A percentile compares a stretch with the other conserved stretches of the same genome.
These are phyloP conservation scores for Hyperoplus immaculatus DNA, from an alignment of 2,797 vertebrate genomes.

Conservation along the genomic window DNA sequence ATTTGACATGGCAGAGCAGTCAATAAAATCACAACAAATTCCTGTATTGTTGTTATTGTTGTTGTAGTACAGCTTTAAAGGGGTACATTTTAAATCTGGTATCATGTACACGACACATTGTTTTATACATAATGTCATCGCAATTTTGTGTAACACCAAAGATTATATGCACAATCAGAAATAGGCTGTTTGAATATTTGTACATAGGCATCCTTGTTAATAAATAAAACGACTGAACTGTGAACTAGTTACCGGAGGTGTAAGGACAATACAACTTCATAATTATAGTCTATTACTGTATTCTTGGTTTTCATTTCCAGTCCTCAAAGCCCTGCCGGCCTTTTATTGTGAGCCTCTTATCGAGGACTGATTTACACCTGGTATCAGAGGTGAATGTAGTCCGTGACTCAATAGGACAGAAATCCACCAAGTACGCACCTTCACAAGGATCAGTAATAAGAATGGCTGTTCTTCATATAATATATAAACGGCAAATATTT, in stretches of 20 bases:
- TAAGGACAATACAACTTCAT: slow-evolving; percentile 22
- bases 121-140: background rate
- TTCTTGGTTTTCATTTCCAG: slow-evolving; percentile 21
- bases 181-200: background rate
- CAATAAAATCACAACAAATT: too few relatives aligned
- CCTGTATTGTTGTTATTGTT: too few relatives aligned
- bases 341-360: slow-evolving; percentile 47
- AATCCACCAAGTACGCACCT: background rate
- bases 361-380: slow-evolving; percentile 43
- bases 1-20: too few relatives aligned
- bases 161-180: background rate
- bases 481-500: background rate
- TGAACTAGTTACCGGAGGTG: background rate
- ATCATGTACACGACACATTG: background rate
- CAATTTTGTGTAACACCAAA: background rate
- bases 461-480: background rate
- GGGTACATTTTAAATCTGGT: background rate
- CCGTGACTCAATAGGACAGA: slow-evolving; percentile 7
- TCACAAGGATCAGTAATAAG: background rate
- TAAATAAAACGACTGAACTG: background rate
- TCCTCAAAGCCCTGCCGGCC: slow-evolving; percentile 34
- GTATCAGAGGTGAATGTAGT: slow-evolving; percentile 29
- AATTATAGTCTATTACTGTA: slow-evolving; percentile 42
- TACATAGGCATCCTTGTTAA: background rate
- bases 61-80: background rate